A percentile compares a stretch with the other conserved stretches of the same genome.
phyloP scores from a whole-genome alignment of 2,888 invertebrate genomes.

The Eutolmus rufibarbis region DNA sequence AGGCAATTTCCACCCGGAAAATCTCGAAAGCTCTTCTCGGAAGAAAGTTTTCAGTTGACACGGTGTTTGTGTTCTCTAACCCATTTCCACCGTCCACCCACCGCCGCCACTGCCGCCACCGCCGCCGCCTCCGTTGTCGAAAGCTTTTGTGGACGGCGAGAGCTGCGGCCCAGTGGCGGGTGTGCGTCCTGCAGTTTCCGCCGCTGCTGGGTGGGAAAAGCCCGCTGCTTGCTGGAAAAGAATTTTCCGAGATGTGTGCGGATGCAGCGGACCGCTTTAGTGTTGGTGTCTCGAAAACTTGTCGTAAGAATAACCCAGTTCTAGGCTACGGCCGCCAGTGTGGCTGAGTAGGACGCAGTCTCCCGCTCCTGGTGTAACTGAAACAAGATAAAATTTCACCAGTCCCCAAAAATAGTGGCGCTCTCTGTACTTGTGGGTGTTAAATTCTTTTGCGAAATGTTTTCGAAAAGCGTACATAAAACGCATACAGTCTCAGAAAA shows the following conservation, averaged over 20 bases:
- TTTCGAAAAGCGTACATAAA: slow-evolving; percentile 6
- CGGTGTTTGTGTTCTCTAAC: neutral
- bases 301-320: slow-evolving; percentile 32
- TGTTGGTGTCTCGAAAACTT: slow-evolving; percentile 8
- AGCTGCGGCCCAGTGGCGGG: slow-evolving; percentile 23
- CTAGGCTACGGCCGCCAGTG: neutral
- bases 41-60: neutral
- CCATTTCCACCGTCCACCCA: neutral
- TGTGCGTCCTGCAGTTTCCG: neutral
- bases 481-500: neutral
- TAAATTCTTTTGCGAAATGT: neutral
- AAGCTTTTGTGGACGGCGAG: neutral
- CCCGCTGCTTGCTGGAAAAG: neutral
- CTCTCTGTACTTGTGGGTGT: slow-evolving; percentile 25
- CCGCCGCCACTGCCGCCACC: neutral
- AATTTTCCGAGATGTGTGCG: slow-evolving; percentile 4
- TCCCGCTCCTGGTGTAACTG: neutral
- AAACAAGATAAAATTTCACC: slow-evolving; percentile 28
- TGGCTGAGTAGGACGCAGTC: slow-evolving; percentile 24
- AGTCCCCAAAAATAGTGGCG: slow-evolving; percentile 38
- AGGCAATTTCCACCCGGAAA: slow-evolving; percentile 20
- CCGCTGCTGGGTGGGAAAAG: neutral
- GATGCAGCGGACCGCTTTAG: neutral
- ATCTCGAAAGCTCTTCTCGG: slow-evolving; percentile 3
- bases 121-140: neutral